Evolutionary conservation across 1,140 invertebrate genomes (phyloP), one percentile per base, ranked within the genome.

Genomic region (Nymphalis io): DNA sequence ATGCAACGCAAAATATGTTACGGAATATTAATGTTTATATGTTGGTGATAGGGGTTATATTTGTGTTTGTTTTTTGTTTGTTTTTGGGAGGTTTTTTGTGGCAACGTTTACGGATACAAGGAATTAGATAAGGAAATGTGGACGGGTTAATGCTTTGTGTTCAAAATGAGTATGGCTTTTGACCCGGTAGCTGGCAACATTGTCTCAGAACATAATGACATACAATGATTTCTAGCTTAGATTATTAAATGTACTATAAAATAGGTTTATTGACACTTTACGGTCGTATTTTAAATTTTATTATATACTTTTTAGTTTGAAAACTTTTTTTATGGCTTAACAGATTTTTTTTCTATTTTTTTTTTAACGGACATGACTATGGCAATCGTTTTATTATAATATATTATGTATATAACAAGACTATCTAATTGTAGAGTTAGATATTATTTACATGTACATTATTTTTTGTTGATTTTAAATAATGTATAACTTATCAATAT

Each of bases 151-250:
- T 39, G 38, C 57, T 71, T 62, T 71, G 65, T 65, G 46, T 51
- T 59, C 51, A 59, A 59, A 66, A 71, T 69, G 69, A 69, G 73
- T 58, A 58, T 75, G 70, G 64, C 70, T 39, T 69, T 65, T 72
- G 73, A 75, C 73, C 64, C 55, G 20, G 40, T 53, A 66, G 57
- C 57, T 38, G 51, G 23, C 27, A 8, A 15, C 21, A 23, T 63
- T 51, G 60, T 63, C 44, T 38, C 46, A 21, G 10, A 55, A 27
- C 27, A 4, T 55, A 55, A 55, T 55, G 46, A 51, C 46, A 12
- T 15, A 13, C 42, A 48, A 38, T 16, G 60, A 63, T 63, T 55
- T 46, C 27, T 53, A 53, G 21, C 42, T 63, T 39, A 63, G 60
- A 63, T 63, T 46, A 39, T 38, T 48, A 53, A 51, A 20, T 51